A percentile compares a stretch with the other conserved stretches of the same genome.
Conservation (phyloP, 1,140 invertebrate species). For the Pissodes strobi region DNA sequence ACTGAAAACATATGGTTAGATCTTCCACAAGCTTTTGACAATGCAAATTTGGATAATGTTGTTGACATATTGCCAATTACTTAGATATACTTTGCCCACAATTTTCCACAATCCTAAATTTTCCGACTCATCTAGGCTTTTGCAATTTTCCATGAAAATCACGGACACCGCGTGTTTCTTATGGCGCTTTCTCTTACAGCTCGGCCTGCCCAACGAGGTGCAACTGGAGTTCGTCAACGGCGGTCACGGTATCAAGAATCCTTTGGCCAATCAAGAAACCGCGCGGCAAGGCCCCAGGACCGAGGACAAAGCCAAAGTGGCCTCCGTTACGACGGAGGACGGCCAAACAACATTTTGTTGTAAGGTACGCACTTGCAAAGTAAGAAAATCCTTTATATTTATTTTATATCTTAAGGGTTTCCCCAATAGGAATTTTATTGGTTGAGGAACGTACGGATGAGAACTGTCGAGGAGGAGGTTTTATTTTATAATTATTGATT, state of each 20-base stretch:
- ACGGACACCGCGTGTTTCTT: constrained; percentile 7
- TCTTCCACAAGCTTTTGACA: too few species aligned
- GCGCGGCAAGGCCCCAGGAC: constrained; percentile 61
- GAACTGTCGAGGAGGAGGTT: too few species aligned
- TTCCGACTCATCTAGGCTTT: too few species aligned
- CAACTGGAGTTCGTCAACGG: constrained; percentile 97
- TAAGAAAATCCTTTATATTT: constrained; percentile 5
- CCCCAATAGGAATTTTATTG: too few species aligned
- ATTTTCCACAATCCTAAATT: too few species aligned
- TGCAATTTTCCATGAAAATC: too few species aligned
- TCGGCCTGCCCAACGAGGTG: constrained; percentile 83
- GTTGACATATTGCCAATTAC: too few species aligned
- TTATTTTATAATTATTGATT: too few species aligned
- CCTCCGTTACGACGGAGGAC: constrained; percentile 64
- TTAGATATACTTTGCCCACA: too few species aligned
- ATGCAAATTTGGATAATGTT: too few species aligned
- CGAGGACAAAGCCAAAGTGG: constrained; percentile 65
- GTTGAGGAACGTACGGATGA: too few species aligned
- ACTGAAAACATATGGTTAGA: too few species aligned
- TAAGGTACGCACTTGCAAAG: constrained; percentile 40
- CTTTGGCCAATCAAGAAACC: constrained; percentile 77
- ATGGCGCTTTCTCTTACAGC: constrained; percentile 62
- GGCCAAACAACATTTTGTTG: constrained; percentile 81
- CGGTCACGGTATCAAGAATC: constrained; percentile 98
- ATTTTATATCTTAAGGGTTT: not conserved